Base-by-base conservation (phyloP, 2,888 invertebrate species). In the Xanthostigma xanthostigma region DNA sequence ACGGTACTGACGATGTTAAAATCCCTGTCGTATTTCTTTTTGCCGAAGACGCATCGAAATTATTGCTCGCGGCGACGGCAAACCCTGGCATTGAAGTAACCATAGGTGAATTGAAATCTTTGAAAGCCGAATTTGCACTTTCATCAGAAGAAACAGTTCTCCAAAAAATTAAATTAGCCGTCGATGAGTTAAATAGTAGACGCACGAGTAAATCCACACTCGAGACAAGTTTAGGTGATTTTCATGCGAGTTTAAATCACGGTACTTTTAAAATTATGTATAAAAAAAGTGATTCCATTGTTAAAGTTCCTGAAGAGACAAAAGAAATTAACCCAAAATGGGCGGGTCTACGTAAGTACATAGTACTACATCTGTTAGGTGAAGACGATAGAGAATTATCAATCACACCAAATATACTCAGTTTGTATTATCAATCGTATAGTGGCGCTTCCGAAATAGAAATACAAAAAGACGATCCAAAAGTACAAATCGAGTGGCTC, bases 21-120 rank as follows among this genome's bases (percentile, higher is more conserved):
- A 92, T 95, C 60, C 92, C 94, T 0, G 78, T 91, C n/a, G 86
- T 93, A 9, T 95, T 95, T 64, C 74, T 95, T 47, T 95, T 89
- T 64, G 75, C 78, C 8, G 71, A 76, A 50, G 92, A 94, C 64
- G 89, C 84, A 2, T 65, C 71, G 11, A 74, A 78, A 54, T 66
- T 94, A n/a, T 64, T 77, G 0, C 69, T 75, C 12, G 75, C 79
- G 1, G 62, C 84, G 52, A 60, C 69, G 6, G 64, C 69, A 1
- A 67, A 79, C 53, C 75, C 79, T 0, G 64, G 71, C 9, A 57
- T 83, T 13, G 66, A 71, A 36, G 68, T 83, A 0, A 71, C 70
- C 0, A 63, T 78, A 3, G 71, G 73, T 2, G 75, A 76, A 51
- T 59, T 71, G 3, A 69, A 67, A 51, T 64, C 66, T 0, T 57